Evolutionary conservation across 2,888 invertebrate species (phyloP).

Genomic region (Acleris laterana): DNA sequence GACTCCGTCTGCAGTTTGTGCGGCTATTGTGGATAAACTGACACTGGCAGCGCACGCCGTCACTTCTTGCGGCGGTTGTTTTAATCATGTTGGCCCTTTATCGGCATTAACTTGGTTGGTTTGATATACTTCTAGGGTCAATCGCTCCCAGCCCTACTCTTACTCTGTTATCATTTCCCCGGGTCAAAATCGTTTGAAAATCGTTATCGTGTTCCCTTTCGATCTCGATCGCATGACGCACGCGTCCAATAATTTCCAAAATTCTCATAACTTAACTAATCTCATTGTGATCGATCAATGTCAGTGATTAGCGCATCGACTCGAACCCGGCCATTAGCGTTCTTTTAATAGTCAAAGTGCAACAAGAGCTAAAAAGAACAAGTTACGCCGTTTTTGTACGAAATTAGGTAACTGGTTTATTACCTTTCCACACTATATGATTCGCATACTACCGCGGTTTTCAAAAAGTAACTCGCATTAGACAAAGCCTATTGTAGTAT

Average conservation of each 20-base stretch:
- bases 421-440: conserved; percentile 49
- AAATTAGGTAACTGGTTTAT: conserved; percentile 1
- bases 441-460: conserved; percentile 49
- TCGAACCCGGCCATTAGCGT: not conserved
- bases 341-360: conserved; percentile 1
- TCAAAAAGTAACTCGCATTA: conserved; percentile 53
- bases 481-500: conserved; percentile 70
- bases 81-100: not conserved
- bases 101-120: too few species aligned
- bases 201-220: too few species aligned
- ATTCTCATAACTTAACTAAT: conserved; percentile 9
- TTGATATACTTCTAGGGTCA: too few species aligned
- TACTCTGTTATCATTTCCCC: too few species aligned
- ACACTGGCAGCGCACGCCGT: conserved; percentile 36
- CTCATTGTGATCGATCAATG: conserved; percentile 20
- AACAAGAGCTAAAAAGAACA: not conserved
- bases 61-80: not conserved
- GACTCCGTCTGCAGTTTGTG: conserved; percentile 18
- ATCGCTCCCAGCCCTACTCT: too few species aligned
- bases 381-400: not conserved
- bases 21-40: conserved; percentile 55
- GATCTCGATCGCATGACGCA: conserved; percentile 8
- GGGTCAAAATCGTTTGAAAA: too few species aligned
- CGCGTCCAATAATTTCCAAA: conserved; percentile 10
- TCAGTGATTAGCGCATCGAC: conserved; percentile 15